Percentiles rank a stretch among this genome's conserved stretches.
These are phyloP conservation scores for Monomorium pharaonis DNA, from an alignment of 1,140 invertebrate species.

Conservation along the genomic window DNA sequence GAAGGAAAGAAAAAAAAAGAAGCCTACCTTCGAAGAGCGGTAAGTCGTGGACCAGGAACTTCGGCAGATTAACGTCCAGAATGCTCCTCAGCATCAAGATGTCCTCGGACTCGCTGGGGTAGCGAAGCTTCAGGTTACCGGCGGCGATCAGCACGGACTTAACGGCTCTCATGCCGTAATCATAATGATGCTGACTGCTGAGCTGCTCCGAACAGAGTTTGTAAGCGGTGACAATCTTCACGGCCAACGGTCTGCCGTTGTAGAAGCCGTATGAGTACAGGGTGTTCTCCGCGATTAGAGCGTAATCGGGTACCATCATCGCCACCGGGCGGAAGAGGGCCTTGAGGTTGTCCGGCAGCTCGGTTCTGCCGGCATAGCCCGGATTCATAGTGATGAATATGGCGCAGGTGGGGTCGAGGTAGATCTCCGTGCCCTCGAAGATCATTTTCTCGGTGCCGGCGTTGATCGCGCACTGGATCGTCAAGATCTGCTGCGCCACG, in stretches of 20 bases:
- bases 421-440: conserved; percentile 97
- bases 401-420: conserved; percentile 94
- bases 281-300: conserved; percentile 96
- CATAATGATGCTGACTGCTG: conserved; percentile 97
- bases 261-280: conserved; percentile 97
- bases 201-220: conserved; percentile 97
- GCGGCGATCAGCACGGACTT: conserved; percentile 96
- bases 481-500: conserved; percentile 95
- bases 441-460: conserved; percentile 91
- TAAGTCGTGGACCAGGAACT: conserved; percentile 95
- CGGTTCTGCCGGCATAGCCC: conserved; percentile 95
- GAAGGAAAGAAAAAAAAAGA: not conserved
- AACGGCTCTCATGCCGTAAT: conserved; percentile 96
- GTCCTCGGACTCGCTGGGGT: conserved; percentile 93
- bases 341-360: conserved; percentile 97
- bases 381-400: conserved; percentile 99
- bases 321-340: conserved; percentile 97
- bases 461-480: conserved; percentile 92
- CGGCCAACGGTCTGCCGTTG: conserved; percentile 93
- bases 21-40: conserved; percentile 90
- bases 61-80: conserved; percentile 97
- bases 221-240: conserved; percentile 98
- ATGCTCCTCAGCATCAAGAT: conserved; percentile 94
- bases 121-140: conserved; percentile 95
- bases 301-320: conserved; percentile 99